A percentile compares a stretch with the other conserved stretches of the same genome.
Conservation (phyloP, 2,888 invertebrate genomes). For the Tachina grossa region DNA sequence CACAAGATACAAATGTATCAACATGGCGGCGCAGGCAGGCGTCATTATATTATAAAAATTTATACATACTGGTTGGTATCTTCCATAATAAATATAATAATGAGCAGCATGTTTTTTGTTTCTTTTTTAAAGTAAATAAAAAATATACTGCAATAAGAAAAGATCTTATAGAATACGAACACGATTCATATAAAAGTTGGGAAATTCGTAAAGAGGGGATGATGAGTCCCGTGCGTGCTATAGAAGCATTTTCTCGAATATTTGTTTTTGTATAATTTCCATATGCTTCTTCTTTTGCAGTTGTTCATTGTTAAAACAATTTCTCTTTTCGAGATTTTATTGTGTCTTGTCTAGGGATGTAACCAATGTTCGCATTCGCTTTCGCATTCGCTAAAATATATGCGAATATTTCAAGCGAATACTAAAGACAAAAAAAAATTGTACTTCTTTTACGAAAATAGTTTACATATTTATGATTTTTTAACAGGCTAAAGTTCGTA, state of each 20-base stretch:
- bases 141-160: slow-evolving; percentile 13
- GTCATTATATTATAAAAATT: slow-evolving; percentile 62
- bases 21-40: slow-evolving; percentile 71
- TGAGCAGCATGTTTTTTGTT: slow-evolving; percentile 61
- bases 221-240: slow-evolving; percentile 64
- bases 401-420: no score
- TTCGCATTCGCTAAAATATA: no score
- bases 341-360: not conserved
- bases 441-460: no score
- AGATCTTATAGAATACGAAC: slow-evolving; percentile 27
- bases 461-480: no score
- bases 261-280: slow-evolving; percentile 46
- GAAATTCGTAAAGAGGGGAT: slow-evolving; percentile 51
- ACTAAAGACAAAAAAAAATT: no score
- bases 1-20: slow-evolving; percentile 60
- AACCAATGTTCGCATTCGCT: no score
- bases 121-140: not conserved
- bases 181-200: not conserved
- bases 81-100: slow-evolving; percentile 4
- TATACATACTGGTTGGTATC: not conserved
- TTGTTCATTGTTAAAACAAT: not conserved
- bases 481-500: no score
- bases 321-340: not conserved
- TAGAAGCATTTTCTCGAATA: not conserved
- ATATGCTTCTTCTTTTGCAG: slow-evolving; percentile 39